Evolutionary conservation across 2,888 invertebrate species (phyloP).

Genomic region (Pristionchus japonicus): DNA sequence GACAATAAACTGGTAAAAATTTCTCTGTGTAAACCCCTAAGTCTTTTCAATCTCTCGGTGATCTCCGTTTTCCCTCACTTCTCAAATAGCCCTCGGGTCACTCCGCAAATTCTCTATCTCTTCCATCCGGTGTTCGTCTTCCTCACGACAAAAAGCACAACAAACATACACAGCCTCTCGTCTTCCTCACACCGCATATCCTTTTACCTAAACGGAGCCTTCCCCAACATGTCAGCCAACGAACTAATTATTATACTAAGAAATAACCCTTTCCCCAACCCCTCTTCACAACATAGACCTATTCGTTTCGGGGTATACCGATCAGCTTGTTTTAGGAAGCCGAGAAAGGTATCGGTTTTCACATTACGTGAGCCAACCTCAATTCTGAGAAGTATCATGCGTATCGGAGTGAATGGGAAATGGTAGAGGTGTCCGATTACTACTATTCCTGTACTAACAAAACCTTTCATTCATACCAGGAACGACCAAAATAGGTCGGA

Average conservation of each 20-base stretch:
- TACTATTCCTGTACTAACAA: background rate
- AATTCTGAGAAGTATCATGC: constrained; percentile 6
- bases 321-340: background rate
- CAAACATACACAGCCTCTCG: background rate
- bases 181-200: background rate
- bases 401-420: background rate
- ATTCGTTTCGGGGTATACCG: too few relatives aligned
- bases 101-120: background rate
- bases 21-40: background rate
- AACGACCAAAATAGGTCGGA: too few relatives aligned
- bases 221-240: too few relatives aligned
- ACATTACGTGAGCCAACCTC: background rate
- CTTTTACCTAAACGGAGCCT: background rate
- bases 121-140: constrained; percentile 36
- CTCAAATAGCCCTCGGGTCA: constrained; percentile 14
- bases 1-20: too few relatives aligned
- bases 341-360: background rate
- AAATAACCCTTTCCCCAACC: too few relatives aligned
- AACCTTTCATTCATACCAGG: background rate
- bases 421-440: background rate
- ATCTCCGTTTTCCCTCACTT: background rate
- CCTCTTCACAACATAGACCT: too few relatives aligned
- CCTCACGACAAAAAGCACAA: constrained; percentile 33
- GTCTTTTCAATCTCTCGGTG: background rate
- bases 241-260: background rate